Conservation (phyloP, 2,888 invertebrate species). For the Augiades crinisus region DNA sequence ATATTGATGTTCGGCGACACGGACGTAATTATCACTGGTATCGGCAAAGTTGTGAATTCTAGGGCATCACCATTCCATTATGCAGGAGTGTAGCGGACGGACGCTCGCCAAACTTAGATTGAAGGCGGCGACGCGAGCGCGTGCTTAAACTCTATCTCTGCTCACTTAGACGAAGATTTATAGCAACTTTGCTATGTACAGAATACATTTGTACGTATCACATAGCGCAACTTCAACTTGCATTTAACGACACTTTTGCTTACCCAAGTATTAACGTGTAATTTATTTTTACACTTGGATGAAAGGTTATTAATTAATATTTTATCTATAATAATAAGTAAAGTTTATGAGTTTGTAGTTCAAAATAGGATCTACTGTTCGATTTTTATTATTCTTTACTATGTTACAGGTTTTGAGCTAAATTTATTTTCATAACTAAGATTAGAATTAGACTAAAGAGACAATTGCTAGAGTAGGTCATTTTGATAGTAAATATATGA, state of each 20-base stretch:
- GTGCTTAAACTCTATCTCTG: conserved; percentile 71
- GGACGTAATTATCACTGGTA: conserved; percentile 66
- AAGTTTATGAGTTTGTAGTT: too few relatives aligned
- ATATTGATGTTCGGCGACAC: conserved; percentile 40
- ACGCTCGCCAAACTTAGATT: conserved; percentile 75
- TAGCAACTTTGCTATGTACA: conserved; percentile 52
- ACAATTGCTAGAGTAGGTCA: too few relatives aligned
- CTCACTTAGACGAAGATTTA: conserved; percentile 69
- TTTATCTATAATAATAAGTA: too few relatives aligned
- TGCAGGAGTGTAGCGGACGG: conserved; percentile 70
- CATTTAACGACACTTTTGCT: conserved; percentile 7
- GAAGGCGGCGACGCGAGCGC: conserved; percentile 71
- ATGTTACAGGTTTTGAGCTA: too few relatives aligned
- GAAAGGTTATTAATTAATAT: too few relatives aligned
- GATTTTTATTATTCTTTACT: too few relatives aligned
- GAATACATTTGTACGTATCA: conserved; percentile 20
- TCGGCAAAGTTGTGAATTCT: conserved; percentile 57
- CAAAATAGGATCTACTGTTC: too few relatives aligned
- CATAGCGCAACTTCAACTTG: conserved; percentile 11
- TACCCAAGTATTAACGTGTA: not conserved
- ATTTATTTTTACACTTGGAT: not conserved
- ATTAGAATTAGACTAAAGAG: too few relatives aligned
- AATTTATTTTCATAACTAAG: too few relatives aligned
- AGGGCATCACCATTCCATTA: conserved; percentile 69
- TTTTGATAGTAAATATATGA: too few relatives aligned